These are phyloP conservation scores for Isoperla grammatica DNA, from an alignment of 2,888 invertebrate genomes.

Conservation along the genomic window DNA sequence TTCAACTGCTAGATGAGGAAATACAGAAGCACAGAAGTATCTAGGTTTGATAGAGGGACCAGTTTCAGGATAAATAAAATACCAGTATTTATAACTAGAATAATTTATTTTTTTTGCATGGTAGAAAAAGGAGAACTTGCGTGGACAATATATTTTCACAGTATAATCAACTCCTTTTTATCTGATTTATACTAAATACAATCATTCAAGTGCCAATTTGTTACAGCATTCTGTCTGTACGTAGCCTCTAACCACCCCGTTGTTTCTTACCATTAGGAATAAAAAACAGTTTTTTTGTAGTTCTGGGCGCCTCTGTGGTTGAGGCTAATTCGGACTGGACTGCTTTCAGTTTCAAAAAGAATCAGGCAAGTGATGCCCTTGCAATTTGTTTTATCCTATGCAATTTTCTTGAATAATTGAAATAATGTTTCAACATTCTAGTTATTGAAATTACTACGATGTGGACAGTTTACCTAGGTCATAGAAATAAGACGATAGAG, in stretches of 20 bases:
- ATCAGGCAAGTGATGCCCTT: not conserved
- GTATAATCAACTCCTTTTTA: constrained; percentile 26
- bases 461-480: not conserved
- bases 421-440: not conserved
- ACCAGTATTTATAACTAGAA: constrained; percentile 34
- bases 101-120: constrained; percentile 37
- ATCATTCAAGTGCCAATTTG: constrained; percentile 28
- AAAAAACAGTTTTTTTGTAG: constrained; percentile 19
- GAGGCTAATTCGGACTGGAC: constrained; percentile 27
- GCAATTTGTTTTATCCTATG: not conserved
- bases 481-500: not conserved
- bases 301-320: constrained; percentile 27
- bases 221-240: constrained; percentile 24
- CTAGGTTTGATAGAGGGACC: too few relatives aligned
- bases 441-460: not conserved
- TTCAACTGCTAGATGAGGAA: too few relatives aligned
- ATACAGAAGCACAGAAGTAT: too few relatives aligned
- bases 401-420: not conserved
- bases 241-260: constrained; percentile 29
- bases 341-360: constrained; percentile 19
- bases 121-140: constrained; percentile 36
- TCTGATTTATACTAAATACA: constrained; percentile 29
- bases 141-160: constrained; percentile 29
- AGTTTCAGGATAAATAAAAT: not conserved
- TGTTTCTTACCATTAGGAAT: constrained; percentile 6